A percentile compares a stretch with the other conserved stretches of the same genome.
These are phyloP conservation scores for Scleropages formosus DNA, from an alignment of 2,797 vertebrate genomes.

Conservation along the genomic window DNA sequence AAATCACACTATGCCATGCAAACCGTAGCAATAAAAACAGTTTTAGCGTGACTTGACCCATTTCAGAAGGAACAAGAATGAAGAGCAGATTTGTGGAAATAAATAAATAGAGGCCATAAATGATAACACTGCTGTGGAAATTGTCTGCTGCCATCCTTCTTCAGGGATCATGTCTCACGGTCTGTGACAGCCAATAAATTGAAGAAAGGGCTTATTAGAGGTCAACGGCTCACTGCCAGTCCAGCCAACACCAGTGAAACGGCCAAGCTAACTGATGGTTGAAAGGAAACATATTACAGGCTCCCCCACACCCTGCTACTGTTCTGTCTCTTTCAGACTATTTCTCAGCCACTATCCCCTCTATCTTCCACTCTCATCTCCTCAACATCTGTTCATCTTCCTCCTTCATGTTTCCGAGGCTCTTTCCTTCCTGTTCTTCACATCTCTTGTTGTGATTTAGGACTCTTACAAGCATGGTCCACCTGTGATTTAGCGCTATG, in stretches of 20 bases:
- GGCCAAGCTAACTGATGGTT: conserved; percentile 30
- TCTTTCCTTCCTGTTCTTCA: no score
- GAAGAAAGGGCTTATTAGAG: conserved; percentile 67
- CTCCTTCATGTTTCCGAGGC: no score
- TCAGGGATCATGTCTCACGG: conserved; percentile 71
- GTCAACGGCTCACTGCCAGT: conserved; percentile 65
- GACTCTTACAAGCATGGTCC: no score
- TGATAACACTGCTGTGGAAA: conserved; percentile 51
- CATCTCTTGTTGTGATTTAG: no score
- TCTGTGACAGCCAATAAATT: conserved; percentile 84
- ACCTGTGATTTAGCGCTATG: no score
- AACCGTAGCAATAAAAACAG: no score
- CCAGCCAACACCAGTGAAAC: conserved; percentile 14
- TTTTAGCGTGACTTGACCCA: no score
- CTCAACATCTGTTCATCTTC: no score
- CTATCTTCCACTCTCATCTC: background rate
- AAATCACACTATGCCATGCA: no score
- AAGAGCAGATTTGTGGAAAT: conserved; percentile 46
- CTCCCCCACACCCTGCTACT: background rate
- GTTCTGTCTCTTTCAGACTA: no score
- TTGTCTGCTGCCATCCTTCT: conserved; percentile 75
- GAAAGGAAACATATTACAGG: conserved; percentile 29
- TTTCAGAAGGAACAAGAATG: conserved; percentile 38
- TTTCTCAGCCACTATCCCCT: no score
- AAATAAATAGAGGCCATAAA: conserved; percentile 54